Conservation (phyloP, 2,888 invertebrate species). For the Chironomus riparius region DNA sequence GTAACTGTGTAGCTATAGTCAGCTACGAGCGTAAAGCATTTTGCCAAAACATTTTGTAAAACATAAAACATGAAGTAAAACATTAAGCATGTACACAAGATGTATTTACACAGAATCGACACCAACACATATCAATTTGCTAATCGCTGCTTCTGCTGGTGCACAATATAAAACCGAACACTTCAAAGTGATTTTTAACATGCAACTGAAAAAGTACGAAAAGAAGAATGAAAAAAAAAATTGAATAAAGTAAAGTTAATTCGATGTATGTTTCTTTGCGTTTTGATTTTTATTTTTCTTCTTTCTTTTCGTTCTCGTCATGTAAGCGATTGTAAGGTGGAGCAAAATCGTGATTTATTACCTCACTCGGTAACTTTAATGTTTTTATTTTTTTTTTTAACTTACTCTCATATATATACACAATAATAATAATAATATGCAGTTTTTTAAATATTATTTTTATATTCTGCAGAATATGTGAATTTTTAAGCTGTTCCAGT, state of each 20-base stretch:
- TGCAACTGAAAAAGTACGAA: neutral
- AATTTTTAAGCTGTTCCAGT: neutral
- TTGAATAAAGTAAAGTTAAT: neutral
- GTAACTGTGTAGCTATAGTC: too few relatives aligned
- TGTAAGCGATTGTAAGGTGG: neutral
- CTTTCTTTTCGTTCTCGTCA: neutral
- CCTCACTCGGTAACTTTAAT: neutral
- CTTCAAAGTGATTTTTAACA: neutral
- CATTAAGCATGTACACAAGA: neutral
- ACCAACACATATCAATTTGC: neutral
- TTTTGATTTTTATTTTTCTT: neutral
- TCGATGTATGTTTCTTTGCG: neutral
- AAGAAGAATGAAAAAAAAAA: neutral
- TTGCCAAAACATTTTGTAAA: neutral
- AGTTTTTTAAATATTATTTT: neutral
- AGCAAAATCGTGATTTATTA: neutral
- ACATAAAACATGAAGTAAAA: neutral
- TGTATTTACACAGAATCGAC: neutral
- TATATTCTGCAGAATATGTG: neutral
- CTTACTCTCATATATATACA: too few relatives aligned
- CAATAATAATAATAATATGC: neutral
- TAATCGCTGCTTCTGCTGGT: neutral
- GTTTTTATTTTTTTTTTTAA: too few relatives aligned
- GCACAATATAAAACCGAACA: neutral
- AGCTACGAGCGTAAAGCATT: neutral